A percentile compares a stretch with the other conserved stretches of the same genome.
phyloP scores from a whole-genome alignment of 2,797 vertebrate species.

The Merluccius polli region DNA sequence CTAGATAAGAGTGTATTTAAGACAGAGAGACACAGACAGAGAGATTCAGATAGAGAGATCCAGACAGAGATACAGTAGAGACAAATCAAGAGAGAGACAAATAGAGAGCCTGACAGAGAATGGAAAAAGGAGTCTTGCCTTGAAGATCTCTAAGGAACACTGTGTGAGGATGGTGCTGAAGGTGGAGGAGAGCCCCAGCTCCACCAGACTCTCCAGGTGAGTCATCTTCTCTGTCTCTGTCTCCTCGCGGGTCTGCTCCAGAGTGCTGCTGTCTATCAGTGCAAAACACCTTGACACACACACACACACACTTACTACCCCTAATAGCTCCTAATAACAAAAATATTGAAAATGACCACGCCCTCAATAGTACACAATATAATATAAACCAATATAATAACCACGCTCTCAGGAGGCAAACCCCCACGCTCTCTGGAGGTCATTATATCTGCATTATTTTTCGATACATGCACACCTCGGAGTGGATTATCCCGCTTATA shows the following conservation, averaged over 20 bases:
- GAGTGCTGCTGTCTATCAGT: slow-evolving; percentile 94
- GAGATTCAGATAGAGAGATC: not conserved
- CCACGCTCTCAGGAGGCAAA: too few relatives aligned
- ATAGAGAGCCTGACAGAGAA: not conserved
- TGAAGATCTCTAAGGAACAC: slow-evolving; percentile 94
- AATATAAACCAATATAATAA: too few relatives aligned
- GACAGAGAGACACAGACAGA: not conserved
- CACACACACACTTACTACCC: not conserved
- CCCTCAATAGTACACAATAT: too few relatives aligned
- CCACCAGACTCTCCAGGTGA: slow-evolving; percentile 93
- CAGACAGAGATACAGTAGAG: not conserved
- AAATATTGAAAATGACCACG: not conserved
- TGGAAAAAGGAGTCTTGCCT: slow-evolving; percentile 67
- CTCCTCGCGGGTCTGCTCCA: slow-evolving; percentile 96
- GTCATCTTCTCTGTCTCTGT: slow-evolving; percentile 99
- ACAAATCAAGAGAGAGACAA: not conserved
- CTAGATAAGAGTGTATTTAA: not conserved
- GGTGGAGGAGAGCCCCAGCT: slow-evolving; percentile 93
- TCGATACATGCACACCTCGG: too few relatives aligned
- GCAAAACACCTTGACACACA: slow-evolving; percentile 84
- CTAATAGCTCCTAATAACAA: not conserved
- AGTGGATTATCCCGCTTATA: too few relatives aligned
- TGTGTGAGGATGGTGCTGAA: slow-evolving; percentile 97
- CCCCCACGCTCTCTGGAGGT: too few relatives aligned
- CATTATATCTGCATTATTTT: too few relatives aligned